Evolutionary conservation across 2,797 vertebrate genomes (phyloP).

Genomic region (Typhlichthys eigenmanni): DNA sequence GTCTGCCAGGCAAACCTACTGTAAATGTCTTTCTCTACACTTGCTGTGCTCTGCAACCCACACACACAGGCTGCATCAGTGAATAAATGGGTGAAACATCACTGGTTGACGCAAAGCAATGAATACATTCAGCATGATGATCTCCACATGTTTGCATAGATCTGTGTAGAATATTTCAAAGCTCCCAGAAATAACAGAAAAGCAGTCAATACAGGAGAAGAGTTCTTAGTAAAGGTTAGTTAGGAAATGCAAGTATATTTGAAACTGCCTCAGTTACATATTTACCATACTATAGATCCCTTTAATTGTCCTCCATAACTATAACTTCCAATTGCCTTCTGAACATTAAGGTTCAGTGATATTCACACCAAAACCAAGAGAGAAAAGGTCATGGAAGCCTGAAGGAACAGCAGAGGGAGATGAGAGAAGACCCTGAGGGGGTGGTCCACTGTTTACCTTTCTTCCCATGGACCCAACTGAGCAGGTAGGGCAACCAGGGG

Average conservation of each 20-base stretch:
- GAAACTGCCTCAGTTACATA: not conserved
- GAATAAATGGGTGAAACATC: not conserved
- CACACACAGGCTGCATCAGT: not conserved
- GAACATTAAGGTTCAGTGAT: not conserved
- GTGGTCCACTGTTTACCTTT: slow-evolving; percentile 82
- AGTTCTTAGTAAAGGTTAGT: slow-evolving; percentile 26
- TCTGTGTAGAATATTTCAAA: not conserved
- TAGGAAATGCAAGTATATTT: slow-evolving; percentile 19
- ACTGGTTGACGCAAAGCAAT: not conserved
- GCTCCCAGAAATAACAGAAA: slow-evolving; percentile 5
- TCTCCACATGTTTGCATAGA: slow-evolving; percentile 16
- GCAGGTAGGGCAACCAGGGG: slow-evolving; percentile 36
- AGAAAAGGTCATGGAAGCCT: slow-evolving; percentile 7
- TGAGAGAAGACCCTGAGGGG: slow-evolving; percentile 34
- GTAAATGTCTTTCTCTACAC: slow-evolving; percentile 3
- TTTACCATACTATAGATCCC: not conserved
- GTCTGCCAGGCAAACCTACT: not conserved
- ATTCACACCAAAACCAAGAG: not conserved
- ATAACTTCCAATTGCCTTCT: not conserved
- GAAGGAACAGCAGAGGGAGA: slow-evolving; percentile 21
- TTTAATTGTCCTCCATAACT: too few relatives aligned
- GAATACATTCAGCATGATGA: not conserved
- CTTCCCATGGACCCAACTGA: slow-evolving; percentile 70
- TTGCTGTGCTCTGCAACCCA: not conserved
- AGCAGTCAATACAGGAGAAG: slow-evolving; percentile 7